phyloP scores from a whole-genome alignment of 2,113 vertebrate genomes.

The Poecile atricapillus region DNA sequence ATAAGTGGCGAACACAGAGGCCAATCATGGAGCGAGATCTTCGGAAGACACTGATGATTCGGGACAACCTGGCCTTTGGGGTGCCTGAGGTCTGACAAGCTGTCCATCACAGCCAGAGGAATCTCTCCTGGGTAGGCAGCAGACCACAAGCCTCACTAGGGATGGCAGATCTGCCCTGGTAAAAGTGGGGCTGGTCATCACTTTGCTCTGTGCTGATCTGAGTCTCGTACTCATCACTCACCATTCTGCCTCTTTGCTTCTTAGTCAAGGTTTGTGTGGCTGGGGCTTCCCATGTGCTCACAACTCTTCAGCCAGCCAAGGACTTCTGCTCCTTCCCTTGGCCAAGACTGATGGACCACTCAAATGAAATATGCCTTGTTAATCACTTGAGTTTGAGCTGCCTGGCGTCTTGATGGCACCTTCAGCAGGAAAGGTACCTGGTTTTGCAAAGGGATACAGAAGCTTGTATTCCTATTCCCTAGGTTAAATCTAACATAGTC shows the following conservation, averaged over 20 bases:
- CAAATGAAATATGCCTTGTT: background rate
- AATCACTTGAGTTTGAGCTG: background rate
- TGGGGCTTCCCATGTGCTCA: background rate
- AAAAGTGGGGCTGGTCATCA: background rate
- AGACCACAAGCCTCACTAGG: background rate
- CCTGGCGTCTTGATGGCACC: background rate
- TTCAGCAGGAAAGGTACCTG: background rate
- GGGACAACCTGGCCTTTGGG: conserved; percentile 76
- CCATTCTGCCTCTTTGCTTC: background rate
- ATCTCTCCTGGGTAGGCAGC: background rate
- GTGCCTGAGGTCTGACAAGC: conserved; percentile 66
- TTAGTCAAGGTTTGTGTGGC: background rate
- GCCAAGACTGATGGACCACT: background rate
- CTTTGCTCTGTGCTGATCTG: background rate
- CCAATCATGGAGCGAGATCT: conserved; percentile 84
- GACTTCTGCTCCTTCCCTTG: background rate
- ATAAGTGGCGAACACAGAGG: conserved; percentile 93
- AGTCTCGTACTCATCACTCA: background rate
- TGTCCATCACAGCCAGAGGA: background rate
- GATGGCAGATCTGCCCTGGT: too few species aligned
- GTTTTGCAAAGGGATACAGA: background rate
- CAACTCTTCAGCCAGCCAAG: background rate
- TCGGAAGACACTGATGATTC: conserved; percentile 79
- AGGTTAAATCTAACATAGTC: background rate
- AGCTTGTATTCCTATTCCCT: background rate